Percentiles rank a stretch among this genome's conserved stretches.
Evolutionary conservation across 2,888 invertebrate genomes (phyloP).

Genomic region (Diogma glabrata): DNA sequence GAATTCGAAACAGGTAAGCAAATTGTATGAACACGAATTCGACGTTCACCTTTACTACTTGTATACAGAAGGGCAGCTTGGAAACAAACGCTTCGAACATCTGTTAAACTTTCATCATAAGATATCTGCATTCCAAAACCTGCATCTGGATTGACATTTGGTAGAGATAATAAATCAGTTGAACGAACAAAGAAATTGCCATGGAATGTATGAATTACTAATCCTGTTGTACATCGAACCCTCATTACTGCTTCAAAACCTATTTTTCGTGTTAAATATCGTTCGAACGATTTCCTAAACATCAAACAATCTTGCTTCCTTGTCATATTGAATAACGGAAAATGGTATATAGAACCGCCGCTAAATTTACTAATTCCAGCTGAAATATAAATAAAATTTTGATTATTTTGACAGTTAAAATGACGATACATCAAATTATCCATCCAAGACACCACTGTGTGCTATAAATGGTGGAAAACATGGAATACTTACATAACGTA

Average conservation of each 20-base stretch:
- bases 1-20: constrained; percentile 83
- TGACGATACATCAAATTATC: no score
- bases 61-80: constrained; percentile 97
- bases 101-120: constrained; percentile 82
- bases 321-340: constrained; percentile 70
- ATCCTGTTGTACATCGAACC: constrained; percentile 84
- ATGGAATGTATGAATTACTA: constrained; percentile 96
- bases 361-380: constrained; percentile 92
- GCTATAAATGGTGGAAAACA: no score
- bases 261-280: constrained; percentile 92
- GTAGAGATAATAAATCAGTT: constrained; percentile 87
- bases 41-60: constrained; percentile 85
- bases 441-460: neutral
- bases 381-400: no score
- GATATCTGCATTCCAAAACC: constrained; percentile 93
- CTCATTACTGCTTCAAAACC: constrained; percentile 99
- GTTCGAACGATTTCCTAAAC: constrained; percentile 62
- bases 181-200: constrained; percentile 99
- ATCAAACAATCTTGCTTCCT: constrained; percentile 60
- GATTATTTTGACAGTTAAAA: no score
- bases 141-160: constrained; percentile 96
- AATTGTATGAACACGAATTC: constrained; percentile 95
- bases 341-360: constrained; percentile 85
- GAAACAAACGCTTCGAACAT: constrained; percentile 86
- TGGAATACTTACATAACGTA: constrained; percentile 61